phyloP scores from a whole-genome alignment of 2,888 invertebrate genomes.

The Cataglyphis livida region DNA sequence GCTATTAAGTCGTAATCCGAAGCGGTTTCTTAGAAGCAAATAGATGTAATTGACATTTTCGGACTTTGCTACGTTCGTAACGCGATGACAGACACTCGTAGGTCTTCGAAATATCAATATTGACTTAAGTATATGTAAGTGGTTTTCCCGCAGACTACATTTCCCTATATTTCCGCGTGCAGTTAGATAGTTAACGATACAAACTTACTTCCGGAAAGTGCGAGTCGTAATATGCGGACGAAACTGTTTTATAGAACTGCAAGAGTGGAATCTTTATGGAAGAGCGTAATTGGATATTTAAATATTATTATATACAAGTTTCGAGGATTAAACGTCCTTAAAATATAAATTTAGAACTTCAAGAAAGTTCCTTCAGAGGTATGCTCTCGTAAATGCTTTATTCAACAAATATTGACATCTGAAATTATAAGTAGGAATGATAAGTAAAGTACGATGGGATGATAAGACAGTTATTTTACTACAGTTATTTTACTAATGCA shows the following conservation, averaged over 20 bases:
- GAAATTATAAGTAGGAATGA: not conserved
- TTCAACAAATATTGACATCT: not conserved
- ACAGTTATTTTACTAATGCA: not conserved
- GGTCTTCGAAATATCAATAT: slow-evolving; percentile 41
- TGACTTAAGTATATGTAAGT: slow-evolving; percentile 46
- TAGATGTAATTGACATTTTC: slow-evolving; percentile 51
- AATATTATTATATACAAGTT: not conserved
- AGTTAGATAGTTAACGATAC: slow-evolving; percentile 29
- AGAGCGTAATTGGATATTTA: not conserved
- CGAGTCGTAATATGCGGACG: slow-evolving; percentile 7
- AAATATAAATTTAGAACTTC: not conserved
- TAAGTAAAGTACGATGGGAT: not conserved
- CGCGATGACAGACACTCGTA: slow-evolving; percentile 36
- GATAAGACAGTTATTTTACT: not conserved
- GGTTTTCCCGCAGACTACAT: not conserved
- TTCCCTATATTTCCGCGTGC: slow-evolving; percentile 23
- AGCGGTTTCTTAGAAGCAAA: slow-evolving; percentile 29
- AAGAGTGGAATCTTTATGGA: not conserved
- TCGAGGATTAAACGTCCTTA: not conserved
- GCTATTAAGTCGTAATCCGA: slow-evolving; percentile 36
- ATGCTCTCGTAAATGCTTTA: not conserved
- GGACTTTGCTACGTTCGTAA: slow-evolving; percentile 18
- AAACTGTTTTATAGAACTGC: not conserved
- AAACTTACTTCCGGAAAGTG: slow-evolving; percentile 17
- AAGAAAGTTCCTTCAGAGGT: not conserved